Percentiles rank a stretch among this genome's conserved stretches.
phyloP scores from a whole-genome alignment of 1,140 invertebrate genomes.

The Pseudomyrmex concolor region DNA sequence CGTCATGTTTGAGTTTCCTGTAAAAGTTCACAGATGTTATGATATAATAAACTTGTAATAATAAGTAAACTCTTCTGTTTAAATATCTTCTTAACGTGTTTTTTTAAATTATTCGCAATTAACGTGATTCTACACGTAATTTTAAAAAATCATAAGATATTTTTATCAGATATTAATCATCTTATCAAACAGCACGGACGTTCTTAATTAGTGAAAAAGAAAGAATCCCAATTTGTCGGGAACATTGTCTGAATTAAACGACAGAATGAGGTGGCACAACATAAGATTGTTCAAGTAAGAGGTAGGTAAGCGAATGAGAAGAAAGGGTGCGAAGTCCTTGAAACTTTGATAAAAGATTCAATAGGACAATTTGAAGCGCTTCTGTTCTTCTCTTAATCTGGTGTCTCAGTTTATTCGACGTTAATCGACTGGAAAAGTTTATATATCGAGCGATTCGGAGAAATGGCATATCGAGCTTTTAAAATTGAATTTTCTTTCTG shows the following conservation, averaged over 20 bases:
- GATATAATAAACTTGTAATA: too few species aligned
- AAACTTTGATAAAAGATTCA: conserved; percentile 61
- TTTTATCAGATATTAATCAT: conserved; percentile 4
- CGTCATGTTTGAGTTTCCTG: not conserved
- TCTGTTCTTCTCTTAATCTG: conserved; percentile 49
- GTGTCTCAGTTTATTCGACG: conserved; percentile 42
- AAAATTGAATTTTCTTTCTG: conserved; percentile 16
- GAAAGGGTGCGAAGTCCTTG: conserved; percentile 23
- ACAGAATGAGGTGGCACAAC: not conserved
- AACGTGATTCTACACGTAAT: too few species aligned
- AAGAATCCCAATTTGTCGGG: conserved; percentile 28
- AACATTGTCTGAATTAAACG: conserved; percentile 26
- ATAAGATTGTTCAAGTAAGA: conserved; percentile 46
- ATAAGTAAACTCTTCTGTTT: too few species aligned
- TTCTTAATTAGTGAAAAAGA: conserved; percentile 14
- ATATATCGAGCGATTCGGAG: conserved; percentile 44
- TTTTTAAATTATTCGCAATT: too few species aligned
- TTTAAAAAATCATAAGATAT: not conserved
- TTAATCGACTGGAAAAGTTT: conserved; percentile 55
- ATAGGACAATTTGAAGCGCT: conserved; percentile 47
- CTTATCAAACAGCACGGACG: not conserved
- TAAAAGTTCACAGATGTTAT: not conserved
- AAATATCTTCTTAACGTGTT: too few species aligned
- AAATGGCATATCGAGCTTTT: conserved; percentile 8
- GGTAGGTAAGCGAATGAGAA: not conserved